phyloP scores from a whole-genome alignment of 1,140 invertebrate species.

The Hypsibius dujardini region DNA sequence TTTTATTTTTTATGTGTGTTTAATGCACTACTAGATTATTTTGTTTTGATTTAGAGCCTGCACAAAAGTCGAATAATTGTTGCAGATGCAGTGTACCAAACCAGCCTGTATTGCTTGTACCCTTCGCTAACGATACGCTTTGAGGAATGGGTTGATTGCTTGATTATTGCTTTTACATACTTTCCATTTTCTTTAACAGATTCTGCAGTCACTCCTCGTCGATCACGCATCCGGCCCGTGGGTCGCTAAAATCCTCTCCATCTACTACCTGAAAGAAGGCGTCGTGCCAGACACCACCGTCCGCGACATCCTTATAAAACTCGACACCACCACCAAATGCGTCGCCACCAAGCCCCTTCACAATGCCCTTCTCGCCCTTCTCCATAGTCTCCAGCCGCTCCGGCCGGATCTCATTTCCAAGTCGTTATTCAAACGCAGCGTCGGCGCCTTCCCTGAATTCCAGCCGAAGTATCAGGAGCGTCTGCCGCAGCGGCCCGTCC shows the following conservation, averaged over 20 bases:
- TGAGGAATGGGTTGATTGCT: too few relatives aligned
- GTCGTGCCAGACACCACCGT: neutral
- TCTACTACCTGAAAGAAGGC: neutral
- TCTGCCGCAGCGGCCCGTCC: too few relatives aligned
- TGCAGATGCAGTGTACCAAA: too few relatives aligned
- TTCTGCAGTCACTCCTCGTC: neutral
- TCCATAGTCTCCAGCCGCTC: neutral
- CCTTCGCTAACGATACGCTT: too few relatives aligned
- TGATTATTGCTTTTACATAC: neutral
- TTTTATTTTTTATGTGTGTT: too few relatives aligned
- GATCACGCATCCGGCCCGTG: neutral
- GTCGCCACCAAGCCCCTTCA: neutral
- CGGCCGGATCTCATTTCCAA: neutral
- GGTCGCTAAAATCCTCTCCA: neutral
- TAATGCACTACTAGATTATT: too few relatives aligned
- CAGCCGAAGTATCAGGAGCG: too few relatives aligned
- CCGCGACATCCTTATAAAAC: neutral
- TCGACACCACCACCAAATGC: neutral
- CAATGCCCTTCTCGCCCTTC: neutral
- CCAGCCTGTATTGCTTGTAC: too few relatives aligned
- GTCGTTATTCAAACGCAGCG: too few relatives aligned
- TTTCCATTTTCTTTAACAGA: neutral
- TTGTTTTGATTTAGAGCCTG: too few relatives aligned
- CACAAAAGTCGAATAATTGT: too few relatives aligned
- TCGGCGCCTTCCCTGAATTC: too few relatives aligned